Conservation (phyloP, 2,797 vertebrate genomes). For the Sciurus carolinensis region DNA sequence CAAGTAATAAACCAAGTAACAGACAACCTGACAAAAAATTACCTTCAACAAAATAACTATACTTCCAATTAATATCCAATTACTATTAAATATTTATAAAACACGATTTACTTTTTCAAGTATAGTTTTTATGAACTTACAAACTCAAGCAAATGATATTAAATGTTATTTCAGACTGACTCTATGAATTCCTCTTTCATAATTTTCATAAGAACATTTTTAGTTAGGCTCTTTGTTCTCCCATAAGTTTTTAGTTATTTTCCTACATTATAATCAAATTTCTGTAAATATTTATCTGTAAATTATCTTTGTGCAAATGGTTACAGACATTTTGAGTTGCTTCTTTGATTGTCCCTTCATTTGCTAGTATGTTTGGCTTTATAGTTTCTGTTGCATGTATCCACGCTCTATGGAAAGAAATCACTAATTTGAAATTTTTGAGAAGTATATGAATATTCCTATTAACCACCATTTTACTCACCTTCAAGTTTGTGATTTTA, state of each 20-base stretch:
- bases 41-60: neutral
- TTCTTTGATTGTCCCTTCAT: conserved; percentile 33
- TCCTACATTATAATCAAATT: neutral
- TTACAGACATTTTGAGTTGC: neutral
- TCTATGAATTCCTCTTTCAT: conserved; percentile 20
- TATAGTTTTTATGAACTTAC: conserved; percentile 14
- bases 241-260: neutral
- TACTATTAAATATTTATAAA: neutral
- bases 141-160: neutral
- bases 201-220: conserved; percentile 37
- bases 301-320: neutral
- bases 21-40: neutral
- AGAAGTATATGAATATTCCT: neutral
- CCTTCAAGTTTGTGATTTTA: conserved; percentile 4
- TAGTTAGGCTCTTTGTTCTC: neutral
- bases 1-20: neutral
- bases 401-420: neutral
- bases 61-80: neutral
- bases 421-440: conserved; percentile 53
- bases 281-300: neutral
- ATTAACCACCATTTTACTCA: neutral
- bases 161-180: neutral
- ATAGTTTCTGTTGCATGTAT: neutral
- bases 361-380: neutral
- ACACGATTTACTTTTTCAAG: neutral